These are phyloP conservation scores for Scaptomyza polygonia DNA, from an alignment of 2,888 invertebrate species.

Conservation along the genomic window DNA sequence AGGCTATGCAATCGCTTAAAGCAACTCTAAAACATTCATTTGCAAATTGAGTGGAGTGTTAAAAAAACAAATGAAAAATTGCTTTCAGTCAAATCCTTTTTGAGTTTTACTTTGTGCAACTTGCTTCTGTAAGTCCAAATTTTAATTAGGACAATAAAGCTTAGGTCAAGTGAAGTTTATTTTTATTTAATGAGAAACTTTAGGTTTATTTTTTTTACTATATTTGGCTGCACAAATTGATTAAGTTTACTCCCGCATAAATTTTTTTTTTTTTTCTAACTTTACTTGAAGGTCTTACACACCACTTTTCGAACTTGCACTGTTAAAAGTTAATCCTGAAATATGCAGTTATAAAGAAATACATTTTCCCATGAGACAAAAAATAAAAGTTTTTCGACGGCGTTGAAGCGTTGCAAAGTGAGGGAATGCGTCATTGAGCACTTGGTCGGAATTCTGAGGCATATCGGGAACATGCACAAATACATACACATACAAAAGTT, in stretches of 20 bases:
- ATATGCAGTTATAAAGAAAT: background rate
- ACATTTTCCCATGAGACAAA: background rate
- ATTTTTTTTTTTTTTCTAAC: background rate
- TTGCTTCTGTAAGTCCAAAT: background rate
- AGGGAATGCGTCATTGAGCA: constrained; percentile 55
- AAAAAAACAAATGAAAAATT: constrained; percentile 46
- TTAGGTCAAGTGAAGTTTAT: background rate
- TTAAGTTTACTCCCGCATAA: background rate
- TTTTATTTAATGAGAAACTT: background rate
- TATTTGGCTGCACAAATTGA: too few relatives aligned
- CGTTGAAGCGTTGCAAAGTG: constrained; percentile 50
- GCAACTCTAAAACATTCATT: too few relatives aligned
- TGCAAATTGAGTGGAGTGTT: too few relatives aligned
- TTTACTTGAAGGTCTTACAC: too few relatives aligned
- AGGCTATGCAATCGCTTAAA: constrained; percentile 1
- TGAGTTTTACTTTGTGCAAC: constrained; percentile 3
- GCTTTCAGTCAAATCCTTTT: constrained; percentile 6
- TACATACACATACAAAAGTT: background rate
- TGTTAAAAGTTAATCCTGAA: too few relatives aligned
- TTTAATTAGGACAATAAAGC: background rate
- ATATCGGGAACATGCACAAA: constrained; percentile 20
- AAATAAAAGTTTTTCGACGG: constrained; percentile 30
- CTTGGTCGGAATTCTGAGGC: constrained; percentile 38
- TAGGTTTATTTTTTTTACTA: too few relatives aligned
- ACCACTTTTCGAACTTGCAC: too few relatives aligned